These are phyloP conservation scores for Ophioninae sp. DNA, from an alignment of 2,888 invertebrate species.

Conservation along the genomic window DNA sequence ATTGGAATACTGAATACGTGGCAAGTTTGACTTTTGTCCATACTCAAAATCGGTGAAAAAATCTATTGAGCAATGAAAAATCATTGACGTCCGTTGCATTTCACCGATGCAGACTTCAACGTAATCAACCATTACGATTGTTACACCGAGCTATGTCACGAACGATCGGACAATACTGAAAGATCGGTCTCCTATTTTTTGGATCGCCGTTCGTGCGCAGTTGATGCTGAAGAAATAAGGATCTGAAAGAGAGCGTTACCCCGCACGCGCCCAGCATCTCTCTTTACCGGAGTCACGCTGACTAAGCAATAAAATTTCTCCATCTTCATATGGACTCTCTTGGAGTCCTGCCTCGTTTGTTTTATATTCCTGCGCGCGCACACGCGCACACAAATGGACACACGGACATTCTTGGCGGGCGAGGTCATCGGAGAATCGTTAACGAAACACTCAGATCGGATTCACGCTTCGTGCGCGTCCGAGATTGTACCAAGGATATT, in stretches of 20 bases:
- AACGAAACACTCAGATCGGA: conserved; percentile 57
- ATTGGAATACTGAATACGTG: too few species aligned
- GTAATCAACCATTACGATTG: background rate
- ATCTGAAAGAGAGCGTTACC: conserved; percentile 43
- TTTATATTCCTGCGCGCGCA: conserved; percentile 16
- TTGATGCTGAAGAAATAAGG: conserved; percentile 34
- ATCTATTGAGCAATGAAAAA: too few species aligned
- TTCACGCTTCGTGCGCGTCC: conserved; percentile 54
- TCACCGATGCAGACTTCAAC: too few species aligned
- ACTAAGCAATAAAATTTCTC: conserved; percentile 57
- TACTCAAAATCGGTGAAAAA: too few species aligned
- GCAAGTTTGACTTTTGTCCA: too few species aligned
- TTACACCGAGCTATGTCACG: background rate
- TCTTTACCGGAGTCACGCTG: conserved; percentile 54
- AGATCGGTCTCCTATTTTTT: conserved; percentile 2
- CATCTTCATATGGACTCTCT: conserved; percentile 40
- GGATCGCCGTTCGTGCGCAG: background rate
- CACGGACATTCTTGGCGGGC: conserved; percentile 41
- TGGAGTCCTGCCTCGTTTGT: conserved; percentile 24
- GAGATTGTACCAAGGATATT: conserved; percentile 51
- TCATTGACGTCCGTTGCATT: too few species aligned
- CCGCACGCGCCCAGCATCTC: conserved; percentile 40
- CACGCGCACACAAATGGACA: background rate
- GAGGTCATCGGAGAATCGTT: conserved; percentile 45
- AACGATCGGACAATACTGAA: background rate